Conservation (phyloP, 2,888 invertebrate species). For the Trichacis sp. region DNA sequence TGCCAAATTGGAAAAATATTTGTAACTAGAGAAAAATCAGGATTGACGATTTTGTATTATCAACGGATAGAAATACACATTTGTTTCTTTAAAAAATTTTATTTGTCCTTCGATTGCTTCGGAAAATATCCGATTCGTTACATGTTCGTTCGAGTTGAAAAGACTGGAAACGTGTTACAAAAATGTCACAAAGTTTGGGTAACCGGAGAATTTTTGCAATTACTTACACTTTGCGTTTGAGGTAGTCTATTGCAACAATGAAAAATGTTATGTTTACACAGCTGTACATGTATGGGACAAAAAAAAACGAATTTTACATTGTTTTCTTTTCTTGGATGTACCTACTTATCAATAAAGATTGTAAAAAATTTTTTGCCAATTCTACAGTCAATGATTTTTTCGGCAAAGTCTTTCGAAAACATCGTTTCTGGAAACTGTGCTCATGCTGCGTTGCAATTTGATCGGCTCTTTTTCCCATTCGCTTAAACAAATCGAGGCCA, state of each 20-base stretch:
- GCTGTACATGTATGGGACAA: background rate
- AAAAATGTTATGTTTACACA: background rate
- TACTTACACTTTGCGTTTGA: too few species aligned
- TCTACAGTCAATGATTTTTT: background rate
- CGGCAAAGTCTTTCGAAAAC: background rate
- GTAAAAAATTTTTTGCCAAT: background rate
- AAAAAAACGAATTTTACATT: background rate
- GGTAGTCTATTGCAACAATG: background rate
- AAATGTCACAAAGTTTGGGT: too few species aligned
- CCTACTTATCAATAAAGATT: background rate
- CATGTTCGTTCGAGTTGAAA: too few species aligned
- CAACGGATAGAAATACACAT: too few species aligned
- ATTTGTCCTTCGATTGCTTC: too few species aligned
- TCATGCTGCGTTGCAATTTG: background rate
- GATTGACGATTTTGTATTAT: too few species aligned
- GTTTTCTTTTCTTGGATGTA: background rate
- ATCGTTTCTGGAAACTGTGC: background rate
- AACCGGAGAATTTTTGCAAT: too few species aligned
- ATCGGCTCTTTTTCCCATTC: background rate
- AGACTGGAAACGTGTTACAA: too few species aligned
- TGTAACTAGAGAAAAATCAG: too few species aligned
- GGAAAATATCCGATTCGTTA: too few species aligned
- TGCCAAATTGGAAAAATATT: conserved; percentile 3
- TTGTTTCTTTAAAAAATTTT: too few species aligned
- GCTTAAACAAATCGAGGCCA: too few species aligned